These are phyloP conservation scores for Xiphophorus birchmanni DNA, from an alignment of 2,797 vertebrate genomes.

Conservation along the genomic window DNA sequence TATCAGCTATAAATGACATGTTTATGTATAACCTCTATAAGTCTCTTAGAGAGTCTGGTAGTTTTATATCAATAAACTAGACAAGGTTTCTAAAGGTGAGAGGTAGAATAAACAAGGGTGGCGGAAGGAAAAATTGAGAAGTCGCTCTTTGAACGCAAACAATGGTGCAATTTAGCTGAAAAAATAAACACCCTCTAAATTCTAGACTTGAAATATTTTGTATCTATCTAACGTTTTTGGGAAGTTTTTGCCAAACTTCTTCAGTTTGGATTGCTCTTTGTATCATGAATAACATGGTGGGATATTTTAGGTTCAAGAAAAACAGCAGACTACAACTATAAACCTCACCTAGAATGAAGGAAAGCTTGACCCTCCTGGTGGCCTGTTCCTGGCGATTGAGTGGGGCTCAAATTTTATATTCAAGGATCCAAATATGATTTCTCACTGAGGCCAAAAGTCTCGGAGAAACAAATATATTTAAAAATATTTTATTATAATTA, in stretches of 20 bases:
- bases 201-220: neutral
- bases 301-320: neutral
- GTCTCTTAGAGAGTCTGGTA: slow-evolving; percentile 64
- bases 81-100: slow-evolving; percentile 67
- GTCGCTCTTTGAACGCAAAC: neutral
- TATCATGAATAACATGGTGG: neutral
- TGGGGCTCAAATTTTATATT: neutral
- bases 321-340: neutral
- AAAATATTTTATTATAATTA: neutral
- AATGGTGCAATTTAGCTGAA: neutral
- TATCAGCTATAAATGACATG: slow-evolving; percentile 57
- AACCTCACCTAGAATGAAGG: neutral
- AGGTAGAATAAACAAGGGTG: slow-evolving; percentile 50
- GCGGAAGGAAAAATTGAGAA: slow-evolving; percentile 14
- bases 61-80: slow-evolving; percentile 71
- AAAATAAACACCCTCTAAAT: neutral
- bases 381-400: neutral
- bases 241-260: neutral
- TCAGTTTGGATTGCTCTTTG: neutral
- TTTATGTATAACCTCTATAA: slow-evolving; percentile 70
- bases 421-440: neutral
- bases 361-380: neutral
- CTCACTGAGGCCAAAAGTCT: neutral
- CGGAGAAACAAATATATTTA: neutral
- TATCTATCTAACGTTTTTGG: neutral